phyloP scores from a whole-genome alignment of 2,797 vertebrate species.

The Pithecia hirsuta region DNA sequence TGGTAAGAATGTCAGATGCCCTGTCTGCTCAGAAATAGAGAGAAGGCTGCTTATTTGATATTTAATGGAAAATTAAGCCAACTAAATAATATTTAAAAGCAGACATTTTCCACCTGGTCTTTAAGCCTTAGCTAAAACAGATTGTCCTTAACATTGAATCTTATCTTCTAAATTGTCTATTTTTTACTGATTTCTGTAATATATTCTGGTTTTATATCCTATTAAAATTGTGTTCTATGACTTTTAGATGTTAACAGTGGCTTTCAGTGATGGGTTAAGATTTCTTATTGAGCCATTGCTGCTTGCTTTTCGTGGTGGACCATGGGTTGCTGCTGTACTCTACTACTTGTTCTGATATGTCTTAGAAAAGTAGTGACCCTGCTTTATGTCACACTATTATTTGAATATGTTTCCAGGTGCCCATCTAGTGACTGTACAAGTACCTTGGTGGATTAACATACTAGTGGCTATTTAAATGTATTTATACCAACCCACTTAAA shows the following conservation, averaged over 20 bases:
- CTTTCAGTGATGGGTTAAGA: neutral
- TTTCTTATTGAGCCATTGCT: neutral
- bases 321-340: neutral
- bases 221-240: conserved; percentile 1
- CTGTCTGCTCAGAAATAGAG: conserved; percentile 43
- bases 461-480: neutral
- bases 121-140: neutral
- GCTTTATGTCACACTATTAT: neutral
- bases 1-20: conserved; percentile 58
- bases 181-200: neutral
- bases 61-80: conserved; percentile 61
- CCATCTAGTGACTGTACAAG: neutral
- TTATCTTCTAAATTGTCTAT: neutral
- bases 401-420: neutral
- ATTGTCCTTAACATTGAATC: neutral
- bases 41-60: conserved; percentile 49
- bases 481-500: neutral
- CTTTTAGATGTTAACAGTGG: neutral
- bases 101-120: neutral
- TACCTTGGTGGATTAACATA: neutral
- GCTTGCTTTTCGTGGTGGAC: neutral
- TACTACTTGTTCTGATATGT: neutral
- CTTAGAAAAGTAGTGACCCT: neutral
- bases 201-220: neutral
- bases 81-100: conserved; percentile 42